Base-by-base conservation (phyloP, 2,797 vertebrate genomes). In the Macroramphosus scolopax region DNA sequence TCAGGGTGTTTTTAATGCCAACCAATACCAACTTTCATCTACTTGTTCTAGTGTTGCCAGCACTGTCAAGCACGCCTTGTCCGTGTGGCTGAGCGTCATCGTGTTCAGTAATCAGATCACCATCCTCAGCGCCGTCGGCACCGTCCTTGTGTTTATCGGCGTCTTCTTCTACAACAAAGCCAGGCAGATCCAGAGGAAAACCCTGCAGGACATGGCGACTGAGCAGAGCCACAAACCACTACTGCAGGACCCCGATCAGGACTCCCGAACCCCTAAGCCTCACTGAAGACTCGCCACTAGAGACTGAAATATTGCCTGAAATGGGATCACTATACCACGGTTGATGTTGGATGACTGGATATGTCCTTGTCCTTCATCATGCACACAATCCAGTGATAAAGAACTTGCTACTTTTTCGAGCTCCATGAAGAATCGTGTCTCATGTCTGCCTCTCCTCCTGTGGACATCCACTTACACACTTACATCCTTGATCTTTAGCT, bases 31-130 rank as follows among this genome's bases (percentile, higher is more conserved):
- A n/a, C n/a, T n/a, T n/a, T n/a, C n/a, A n/a, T n/a, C n/a, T n/a
- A n/a, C n/a, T n/a, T n/a, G n/a, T n/a, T n/a, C n/a, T n/a, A 98
- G 97, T 5, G 97, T 99, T 3, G 97, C 95, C 56, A 97, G 95
- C 61, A 97, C 95, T 0, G 96, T 96, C 68, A 99, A 99, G 62
- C 97, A 99, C 0, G 97, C 96, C 4, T 53, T 98, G 72, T 98
- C 94, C 1, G 91, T 98, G 43, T 99, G 96, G 97, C 89, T 99
- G 18, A 98, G 96, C 72, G 78, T 99, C 83, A 92, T 99, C 10
- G 83, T 99, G 14, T 99, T 99, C 30, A 93, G 91, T 18, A 99
- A 99, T 87, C 92, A 87, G 17, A 90, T 98, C 77, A 95, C 92
- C 7, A 66, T 91, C 62, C 89, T 96, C 58, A 93, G 94, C 0